Base-by-base conservation (phyloP, 2,888 invertebrate species). In the Apamea sordens region DNA sequence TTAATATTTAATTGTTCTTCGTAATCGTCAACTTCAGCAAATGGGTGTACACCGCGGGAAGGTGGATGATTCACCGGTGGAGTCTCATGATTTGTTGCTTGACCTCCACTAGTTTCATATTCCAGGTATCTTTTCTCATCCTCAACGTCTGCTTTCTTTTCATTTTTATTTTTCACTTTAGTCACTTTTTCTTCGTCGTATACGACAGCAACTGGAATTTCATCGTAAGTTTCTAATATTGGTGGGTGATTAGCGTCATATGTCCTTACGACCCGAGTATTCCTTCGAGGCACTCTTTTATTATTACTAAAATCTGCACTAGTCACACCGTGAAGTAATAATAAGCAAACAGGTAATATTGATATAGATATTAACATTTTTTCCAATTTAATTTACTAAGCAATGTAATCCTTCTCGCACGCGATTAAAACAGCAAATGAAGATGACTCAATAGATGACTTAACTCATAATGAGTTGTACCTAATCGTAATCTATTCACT, bases 381-480 rank as follows among this genome's bases (percentile, higher is more conserved):
- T 15, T 65, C 63, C 63, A 71, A 76, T 50, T 73, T 85, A 83
- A 81, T 81, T 83, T 82, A 86, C 82, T 80, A 83, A 78, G 88
- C 65, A 78, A 78, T 76, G 92, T 92, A 93, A 92, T 93, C 92
- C 89, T 91, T 85, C 91, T 90, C 92, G 84, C 80, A 90, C 93
- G 90, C 94, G 93, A 87, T 92, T 93, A 86, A 91, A 90, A 90
- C 88, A 89, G 91, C 91, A 93, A 89, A 94, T 95, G 94, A 93
- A 92, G 91, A 93, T 93, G 93, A 94, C 87, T 94, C 92, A 93
- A 91, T 89, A 89, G 80, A 56, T 56, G 56, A 13, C 75, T 80
- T 89, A 89, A 89, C 87, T 87, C 86, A 88, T 91, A 90, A 92
- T 81, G 80, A 81, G 90, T 93, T 90, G 92, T 91, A 92, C 56